phyloP scores from a whole-genome alignment of 2,113 vertebrate genomes.

The Platysternon megacephalum region DNA sequence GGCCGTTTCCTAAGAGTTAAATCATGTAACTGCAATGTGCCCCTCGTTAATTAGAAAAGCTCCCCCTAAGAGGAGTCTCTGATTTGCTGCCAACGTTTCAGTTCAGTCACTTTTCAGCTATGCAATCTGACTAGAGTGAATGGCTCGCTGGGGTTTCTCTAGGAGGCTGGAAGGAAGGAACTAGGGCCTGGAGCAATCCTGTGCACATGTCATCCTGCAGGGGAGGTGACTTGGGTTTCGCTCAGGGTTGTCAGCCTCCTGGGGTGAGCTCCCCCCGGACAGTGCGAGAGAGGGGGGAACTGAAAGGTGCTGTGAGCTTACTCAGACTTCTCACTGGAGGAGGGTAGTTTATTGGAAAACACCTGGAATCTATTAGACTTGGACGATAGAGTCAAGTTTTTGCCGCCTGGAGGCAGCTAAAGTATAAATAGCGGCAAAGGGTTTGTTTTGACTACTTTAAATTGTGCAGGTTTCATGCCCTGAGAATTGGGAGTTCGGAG shows the following conservation, averaged over 20 bases:
- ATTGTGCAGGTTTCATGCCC: constrained; percentile 81
- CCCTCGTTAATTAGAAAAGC: constrained; percentile 7
- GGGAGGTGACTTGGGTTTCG: background rate
- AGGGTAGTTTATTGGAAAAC: constrained; percentile 73
- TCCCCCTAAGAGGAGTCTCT: background rate
- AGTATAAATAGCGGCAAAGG: constrained; percentile 78
- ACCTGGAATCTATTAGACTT: constrained; percentile 81
- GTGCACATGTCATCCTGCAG: too few species aligned
- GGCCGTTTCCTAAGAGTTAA: background rate
- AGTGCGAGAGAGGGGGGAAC: background rate
- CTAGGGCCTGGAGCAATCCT: background rate
- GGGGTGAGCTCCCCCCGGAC: background rate
- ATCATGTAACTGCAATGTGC: rapidly evolving
- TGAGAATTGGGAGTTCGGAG: constrained; percentile 79
- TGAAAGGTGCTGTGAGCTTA: constrained; percentile 36
- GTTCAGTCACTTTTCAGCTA: background rate
- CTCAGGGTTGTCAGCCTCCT: too few species aligned
- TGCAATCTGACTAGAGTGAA: background rate
- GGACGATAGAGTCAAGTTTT: constrained; percentile 74
- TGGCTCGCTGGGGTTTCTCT: background rate
- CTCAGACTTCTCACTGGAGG: constrained; percentile 42
- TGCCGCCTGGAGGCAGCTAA: constrained; percentile 78
- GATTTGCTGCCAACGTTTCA: constrained; percentile 13
- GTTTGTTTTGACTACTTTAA: constrained; percentile 83
- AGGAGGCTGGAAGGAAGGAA: background rate